Evolutionary conservation across 2,888 invertebrate species (phyloP), one percentile per base, ranked within the genome.

Genomic region (Lepidochitona cinerea): DNA sequence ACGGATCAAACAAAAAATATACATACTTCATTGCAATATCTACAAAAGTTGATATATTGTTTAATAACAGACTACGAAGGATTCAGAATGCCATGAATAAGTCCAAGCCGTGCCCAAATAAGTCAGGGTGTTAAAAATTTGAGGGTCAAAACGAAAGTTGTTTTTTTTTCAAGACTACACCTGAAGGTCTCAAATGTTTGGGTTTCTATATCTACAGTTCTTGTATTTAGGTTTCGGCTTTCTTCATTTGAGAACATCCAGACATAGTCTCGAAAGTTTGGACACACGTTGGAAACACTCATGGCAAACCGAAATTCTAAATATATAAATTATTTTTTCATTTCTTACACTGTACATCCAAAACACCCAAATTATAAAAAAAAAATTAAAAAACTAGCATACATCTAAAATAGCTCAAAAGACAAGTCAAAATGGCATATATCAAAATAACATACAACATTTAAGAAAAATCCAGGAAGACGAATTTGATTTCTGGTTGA

Each of bases 21-120:
- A n/a, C n/a, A n/a, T n/a, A n/a, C n/a, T n/a, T n/a, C n/a, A n/a
- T n/a, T n/a, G n/a, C n/a, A n/a, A n/a, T n/a, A n/a, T n/a, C n/a
- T n/a, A n/a, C n/a, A n/a, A n/a, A n/a, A n/a, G n/a, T n/a, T n/a
- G n/a, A n/a, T n/a, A n/a, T n/a, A n/a, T n/a, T n/a, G n/a, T n/a
- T n/a, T n/a, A n/a, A n/a, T n/a, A n/a, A n/a, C n/a, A n/a, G n/a
- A n/a, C n/a, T n/a, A n/a, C n/a, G n/a, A n/a, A n/a, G n/a, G n/a
- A n/a, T n/a, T n/a, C n/a, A 49, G 49, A 54, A 54, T 66, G 66
- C 67, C 70, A 1, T 69, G 68, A 37, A 32, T 18, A n/a, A 52
- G 32, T 52, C 37, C 72, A 12, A 36, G 53, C 33, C 49, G 32
- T 33, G 53, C 72, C 14, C 72, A 72, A 69, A 75, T 54, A 64